phyloP scores from a whole-genome alignment of 2,888 invertebrate species.

The Epirrhoe tristata region DNA sequence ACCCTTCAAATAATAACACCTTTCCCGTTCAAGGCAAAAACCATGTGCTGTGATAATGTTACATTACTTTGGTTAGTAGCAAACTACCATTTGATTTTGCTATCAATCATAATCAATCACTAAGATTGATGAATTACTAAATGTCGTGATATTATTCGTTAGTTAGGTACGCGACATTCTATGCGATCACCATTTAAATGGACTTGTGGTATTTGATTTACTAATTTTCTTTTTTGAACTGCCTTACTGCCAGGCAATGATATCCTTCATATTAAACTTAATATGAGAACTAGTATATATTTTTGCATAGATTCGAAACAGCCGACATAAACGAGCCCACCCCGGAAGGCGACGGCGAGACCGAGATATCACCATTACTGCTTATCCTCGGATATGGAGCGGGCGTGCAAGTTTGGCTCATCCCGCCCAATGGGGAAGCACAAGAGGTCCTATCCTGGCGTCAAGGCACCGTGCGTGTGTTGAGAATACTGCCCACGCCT shows the following conservation, averaged over 20 bases:
- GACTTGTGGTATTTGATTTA: no score
- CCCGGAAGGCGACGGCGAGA: constrained; percentile 88
- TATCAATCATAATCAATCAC: background rate
- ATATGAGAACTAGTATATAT: background rate
- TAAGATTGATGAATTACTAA: background rate
- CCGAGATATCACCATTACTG: constrained; percentile 92
- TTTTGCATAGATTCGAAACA: constrained; percentile 89
- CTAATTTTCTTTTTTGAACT: no score
- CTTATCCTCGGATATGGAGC: constrained; percentile 90
- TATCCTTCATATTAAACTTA: no score
- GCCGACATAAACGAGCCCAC: constrained; percentile 92
- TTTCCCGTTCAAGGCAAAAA: no score
- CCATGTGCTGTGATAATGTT: background rate
- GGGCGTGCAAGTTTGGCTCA: constrained; percentile 91
- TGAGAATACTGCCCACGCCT: constrained; percentile 94
- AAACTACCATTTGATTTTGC: background rate
- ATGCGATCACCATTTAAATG: no score
- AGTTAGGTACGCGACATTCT: background rate
- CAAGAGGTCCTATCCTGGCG: constrained; percentile 97
- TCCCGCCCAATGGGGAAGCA: constrained; percentile 96
- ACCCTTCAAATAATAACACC: no score
- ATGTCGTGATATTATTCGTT: background rate
- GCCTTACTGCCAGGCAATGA: no score
- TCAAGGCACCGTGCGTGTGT: constrained; percentile 93
- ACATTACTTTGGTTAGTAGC: background rate